Evolutionary conservation across 2,113 vertebrate species (phyloP), one percentile per base, ranked within the genome.

Genomic region (Calyptommatus sinebrachiatus): DNA sequence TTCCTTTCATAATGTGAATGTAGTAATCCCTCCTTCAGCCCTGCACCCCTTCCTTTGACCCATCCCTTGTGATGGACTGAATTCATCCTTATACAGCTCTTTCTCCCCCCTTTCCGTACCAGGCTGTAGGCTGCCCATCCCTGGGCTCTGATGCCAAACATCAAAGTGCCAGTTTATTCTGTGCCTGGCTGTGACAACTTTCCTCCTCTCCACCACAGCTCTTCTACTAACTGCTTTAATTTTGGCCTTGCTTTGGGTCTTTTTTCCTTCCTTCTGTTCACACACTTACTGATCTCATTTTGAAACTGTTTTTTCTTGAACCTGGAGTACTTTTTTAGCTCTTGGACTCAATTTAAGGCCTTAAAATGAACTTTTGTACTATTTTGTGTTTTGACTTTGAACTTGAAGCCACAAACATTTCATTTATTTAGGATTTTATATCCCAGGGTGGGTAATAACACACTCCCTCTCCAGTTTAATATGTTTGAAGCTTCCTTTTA

Each of bases 141-240:
- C 79, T 31, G 73, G 53, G 14, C 66, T 69, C 22, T 62, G 53
- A 31, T 78, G 83, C 69, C 84, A n/a, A 1, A n/a, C 72, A 35
- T 69, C 18, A 35, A 68, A 29, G 35, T 78, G 80, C 72, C 84
- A 21, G 1, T 16, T 67, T 11, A 1, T 73, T 22, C 50, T 16
- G 18, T 16, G 0, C 9, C 45, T 85, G 76, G 63, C 24, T 24
- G 53, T 45, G 62, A 71, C 73, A 81, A 50, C 0, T 0, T 2
- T 9, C n/a, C 8, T 21, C 29, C 65, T 21, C 24, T 18, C 31
- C 46, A 21, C 29, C 26, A 18, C 7, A 57, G 18, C 21, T 7
- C 22, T 18, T 45, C 7, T 22, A 10, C 21, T 46, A 66, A 26
- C 29, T 80, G 71, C 60, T 41, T 24, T 57, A 18, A n/a, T 66